Evolutionary conservation across 2,888 invertebrate species (phyloP).

Genomic region (Heliconius ethilla): DNA sequence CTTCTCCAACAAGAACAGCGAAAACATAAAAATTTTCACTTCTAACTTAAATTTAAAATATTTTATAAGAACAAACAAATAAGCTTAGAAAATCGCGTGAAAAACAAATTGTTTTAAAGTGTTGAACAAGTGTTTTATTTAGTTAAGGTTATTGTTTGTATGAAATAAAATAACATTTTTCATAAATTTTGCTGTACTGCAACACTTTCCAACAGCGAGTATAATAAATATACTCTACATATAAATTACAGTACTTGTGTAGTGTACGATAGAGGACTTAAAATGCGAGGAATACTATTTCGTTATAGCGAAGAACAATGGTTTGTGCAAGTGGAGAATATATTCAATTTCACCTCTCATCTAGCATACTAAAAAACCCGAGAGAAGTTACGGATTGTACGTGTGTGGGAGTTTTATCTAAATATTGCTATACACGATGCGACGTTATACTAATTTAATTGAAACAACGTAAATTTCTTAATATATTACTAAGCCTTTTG

Average conservation of each 20-base stretch:
- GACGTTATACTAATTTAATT: background rate
- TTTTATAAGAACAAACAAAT: slow-evolving; percentile 4
- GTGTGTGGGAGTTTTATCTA: background rate
- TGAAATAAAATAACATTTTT: background rate
- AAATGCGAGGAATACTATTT: slow-evolving; percentile 17
- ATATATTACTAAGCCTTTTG: too few species aligned
- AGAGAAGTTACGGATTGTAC: background rate
- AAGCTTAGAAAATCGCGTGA: slow-evolving; percentile 11
- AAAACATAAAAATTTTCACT: slow-evolving; percentile 10
- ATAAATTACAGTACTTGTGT: slow-evolving; percentile 28
- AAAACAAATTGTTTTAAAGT: slow-evolving; percentile 5
- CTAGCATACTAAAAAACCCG: background rate
- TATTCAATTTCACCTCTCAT: slow-evolving; percentile 14
- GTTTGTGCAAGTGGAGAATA: background rate
- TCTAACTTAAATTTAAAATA: slow-evolving; percentile 16
- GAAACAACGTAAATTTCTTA: background rate
- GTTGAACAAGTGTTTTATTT: background rate
- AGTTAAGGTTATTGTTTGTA: background rate
- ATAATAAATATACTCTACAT: slow-evolving; percentile 39
- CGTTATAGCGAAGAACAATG: slow-evolving; percentile 12
- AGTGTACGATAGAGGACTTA: slow-evolving; percentile 26
- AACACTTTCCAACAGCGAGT: background rate
- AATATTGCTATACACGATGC: background rate
- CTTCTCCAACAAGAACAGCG: slow-evolving; percentile 33
- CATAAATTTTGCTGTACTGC: slow-evolving; percentile 1